Evolutionary conservation across 2,888 invertebrate genomes (phyloP), one percentile per base, ranked within the genome.

Genomic region (Coelogynopora nodosa): DNA sequence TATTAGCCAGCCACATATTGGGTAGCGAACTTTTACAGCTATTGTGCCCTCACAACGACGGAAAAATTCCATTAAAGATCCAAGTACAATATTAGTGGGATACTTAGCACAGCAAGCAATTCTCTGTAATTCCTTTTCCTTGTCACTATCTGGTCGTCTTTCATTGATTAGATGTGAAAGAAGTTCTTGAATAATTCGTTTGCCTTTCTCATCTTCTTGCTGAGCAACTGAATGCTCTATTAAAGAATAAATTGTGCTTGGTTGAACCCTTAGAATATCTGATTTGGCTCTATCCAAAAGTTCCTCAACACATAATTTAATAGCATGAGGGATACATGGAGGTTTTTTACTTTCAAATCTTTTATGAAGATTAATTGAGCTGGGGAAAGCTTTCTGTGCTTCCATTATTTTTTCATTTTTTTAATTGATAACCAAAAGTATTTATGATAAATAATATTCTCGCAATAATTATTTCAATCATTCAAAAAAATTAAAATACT

Each of bases 331-430:
- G 31, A 84, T 49, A 26, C 30, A 30, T 29, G 84, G 84, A 74
- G 84, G 84, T 31, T 84, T 84, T 31, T 84, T 84, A 26, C 84
- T 49, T 49, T 84, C 84, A 49, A 84, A 84, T n/a, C 49, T 84
- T 84, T 84, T 84, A 30, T 31, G 28, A 31, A 84, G 67, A 31
- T 84, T 84, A 27, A 84, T 31, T 31, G 67, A 28, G 1, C 31
- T 49, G 13, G 84, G 84, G 31, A 84, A 84, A 31, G 30, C 31
- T 84, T 84, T 84, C 27, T 49, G 49, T 13, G 49, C 18, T 13
- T 49, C 49, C 49, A 49, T 49, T 13, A 13, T 49, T 49, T 49
- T 49, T 49, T 5, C 18, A 49, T 13, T 13, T 13, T 18, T 49
- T 49, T 49, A 18, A 49, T 49, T n/a, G n/a, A n/a, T n/a, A n/a